phyloP scores from a whole-genome alignment of 2,797 vertebrate species.

The Glossophaga mutica region DNA sequence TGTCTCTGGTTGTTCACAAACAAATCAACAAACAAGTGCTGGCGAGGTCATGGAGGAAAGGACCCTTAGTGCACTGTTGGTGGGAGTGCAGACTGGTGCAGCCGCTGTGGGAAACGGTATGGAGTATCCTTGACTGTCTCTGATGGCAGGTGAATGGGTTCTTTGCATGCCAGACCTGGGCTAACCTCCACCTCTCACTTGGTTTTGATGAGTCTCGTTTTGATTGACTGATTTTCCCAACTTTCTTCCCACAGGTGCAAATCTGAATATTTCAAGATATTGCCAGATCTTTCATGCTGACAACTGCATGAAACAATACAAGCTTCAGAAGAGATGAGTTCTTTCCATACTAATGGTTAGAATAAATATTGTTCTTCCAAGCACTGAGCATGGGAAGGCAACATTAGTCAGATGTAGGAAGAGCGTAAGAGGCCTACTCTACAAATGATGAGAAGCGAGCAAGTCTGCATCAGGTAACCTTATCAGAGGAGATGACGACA shows the following conservation, averaged over 20 bases:
- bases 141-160: not conserved
- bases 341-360: not conserved
- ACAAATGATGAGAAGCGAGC: not conserved
- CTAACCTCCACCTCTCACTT: not conserved
- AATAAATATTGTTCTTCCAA: not conserved
- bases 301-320: not conserved
- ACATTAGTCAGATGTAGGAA: not conserved
- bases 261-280: not conserved
- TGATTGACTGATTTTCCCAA: not conserved
- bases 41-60: not conserved
- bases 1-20: too few relatives aligned
- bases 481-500: not conserved
- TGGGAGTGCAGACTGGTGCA: not conserved
- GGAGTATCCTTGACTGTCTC: not conserved
- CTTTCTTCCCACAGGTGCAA: not conserved
- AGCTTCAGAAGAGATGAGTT: not conserved
- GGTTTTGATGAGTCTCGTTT: not conserved
- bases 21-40: not conserved
- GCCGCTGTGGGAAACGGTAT: not conserved
- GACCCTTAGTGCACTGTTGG: too few relatives aligned
- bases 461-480: not conserved
- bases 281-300: not conserved
- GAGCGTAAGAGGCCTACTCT: not conserved
- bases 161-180: not conserved
- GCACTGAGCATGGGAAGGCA: not conserved